Conservation (phyloP, 2,797 vertebrate species). For the Pseudochirops corinnae region DNA sequence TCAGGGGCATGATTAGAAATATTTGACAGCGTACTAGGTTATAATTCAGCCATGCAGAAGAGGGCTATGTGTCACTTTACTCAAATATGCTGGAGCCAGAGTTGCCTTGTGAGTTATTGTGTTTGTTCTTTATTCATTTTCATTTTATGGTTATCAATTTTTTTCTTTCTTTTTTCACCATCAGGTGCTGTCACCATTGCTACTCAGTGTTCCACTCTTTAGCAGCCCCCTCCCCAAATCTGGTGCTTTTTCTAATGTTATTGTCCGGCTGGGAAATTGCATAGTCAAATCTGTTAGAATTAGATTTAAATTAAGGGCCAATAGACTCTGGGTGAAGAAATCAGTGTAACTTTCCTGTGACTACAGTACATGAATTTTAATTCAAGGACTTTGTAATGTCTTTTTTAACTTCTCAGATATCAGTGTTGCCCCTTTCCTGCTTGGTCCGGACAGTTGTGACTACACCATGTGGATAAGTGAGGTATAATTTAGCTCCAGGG, state of each 20-base stretch:
- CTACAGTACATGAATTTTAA: background rate
- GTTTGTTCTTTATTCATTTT: background rate
- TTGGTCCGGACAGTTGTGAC: background rate
- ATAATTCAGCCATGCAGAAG: background rate
- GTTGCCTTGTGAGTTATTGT: background rate
- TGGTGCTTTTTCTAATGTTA: background rate
- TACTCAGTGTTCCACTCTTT: background rate
- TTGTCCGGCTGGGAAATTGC: background rate
- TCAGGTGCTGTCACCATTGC: background rate
- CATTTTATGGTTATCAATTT: background rate
- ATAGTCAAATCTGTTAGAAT: background rate
- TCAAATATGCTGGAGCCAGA: background rate
- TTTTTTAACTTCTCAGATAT: background rate
- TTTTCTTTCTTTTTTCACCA: background rate
- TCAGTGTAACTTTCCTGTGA: background rate
- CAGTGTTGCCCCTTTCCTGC: background rate
- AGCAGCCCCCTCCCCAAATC: too few relatives aligned
- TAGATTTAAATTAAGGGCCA: background rate
- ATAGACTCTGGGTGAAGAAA: background rate
- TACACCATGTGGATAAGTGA: background rate
- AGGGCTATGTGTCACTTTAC: background rate
- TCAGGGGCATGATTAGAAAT: background rate
- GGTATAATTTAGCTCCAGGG: background rate
- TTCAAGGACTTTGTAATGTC: background rate
- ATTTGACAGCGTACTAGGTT: background rate